Conservation (phyloP, 1,140 invertebrate species). For the Drosophila ananassae region DNA sequence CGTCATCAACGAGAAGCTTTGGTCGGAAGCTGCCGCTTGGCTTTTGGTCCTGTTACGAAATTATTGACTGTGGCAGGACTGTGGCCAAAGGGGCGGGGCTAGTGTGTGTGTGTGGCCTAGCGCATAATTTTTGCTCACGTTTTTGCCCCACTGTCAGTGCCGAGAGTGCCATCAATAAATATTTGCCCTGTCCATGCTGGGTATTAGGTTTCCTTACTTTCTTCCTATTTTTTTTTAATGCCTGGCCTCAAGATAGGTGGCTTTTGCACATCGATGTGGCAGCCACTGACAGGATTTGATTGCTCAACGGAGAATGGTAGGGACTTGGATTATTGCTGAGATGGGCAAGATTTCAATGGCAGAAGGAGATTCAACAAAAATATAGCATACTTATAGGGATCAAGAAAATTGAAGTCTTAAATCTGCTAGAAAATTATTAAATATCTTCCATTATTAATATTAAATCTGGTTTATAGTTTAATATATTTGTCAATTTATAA, state of each 20-base stretch:
- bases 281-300: conserved; percentile 53
- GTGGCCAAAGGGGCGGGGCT: neutral
- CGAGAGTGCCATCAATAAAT: conserved; percentile 59
- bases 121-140: conserved; percentile 55
- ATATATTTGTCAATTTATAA: neutral
- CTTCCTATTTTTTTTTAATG: conserved; percentile 7
- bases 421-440: no score
- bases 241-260: conserved; percentile 42
- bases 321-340: conserved; percentile 1
- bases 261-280: conserved; percentile 49
- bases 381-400: neutral
- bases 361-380: conserved; percentile 15
- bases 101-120: conserved; percentile 11
- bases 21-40: conserved; percentile 2
- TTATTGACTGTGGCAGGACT: conserved; percentile 24
- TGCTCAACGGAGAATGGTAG: neutral
- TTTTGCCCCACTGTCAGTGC: conserved; percentile 51
- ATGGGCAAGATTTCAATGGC: neutral
- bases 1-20: conserved; percentile 15
- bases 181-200: conserved; percentile 40
- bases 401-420: neutral
- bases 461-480: no score
- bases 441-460: no score
- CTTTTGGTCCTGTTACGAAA: conserved; percentile 39
- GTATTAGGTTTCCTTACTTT: conserved; percentile 16